Evolutionary conservation across 2,797 vertebrate genomes (phyloP), one percentile per base, ranked within the genome.

Genomic region (Knipowitschia caucasica): DNA sequence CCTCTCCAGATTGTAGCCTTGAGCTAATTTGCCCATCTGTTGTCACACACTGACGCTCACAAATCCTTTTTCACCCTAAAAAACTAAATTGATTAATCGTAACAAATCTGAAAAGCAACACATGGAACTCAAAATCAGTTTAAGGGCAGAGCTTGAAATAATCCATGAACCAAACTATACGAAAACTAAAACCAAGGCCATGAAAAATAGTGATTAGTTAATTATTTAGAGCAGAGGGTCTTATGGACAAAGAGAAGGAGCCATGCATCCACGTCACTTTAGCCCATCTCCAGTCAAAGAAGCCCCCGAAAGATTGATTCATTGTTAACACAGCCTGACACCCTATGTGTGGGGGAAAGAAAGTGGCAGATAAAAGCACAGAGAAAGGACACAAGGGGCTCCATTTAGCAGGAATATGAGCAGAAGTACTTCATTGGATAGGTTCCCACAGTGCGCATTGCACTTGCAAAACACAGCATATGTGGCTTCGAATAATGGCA

Each of bases 261-360:
- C 82, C 59, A 73, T 62, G 82, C 80, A 87, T 79, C 75, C 78
- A 82, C 79, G 85, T 86, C 83, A 83, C 83, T 87, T 84, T 86
- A 78, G 77, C 89, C 89, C 89, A 90, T 89, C 88, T 88, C 87
- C 86, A 88, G 89, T 90, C 88, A 92, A 91, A 90, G 88, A 89
- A 86, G 81, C 78, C 83, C 85, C 80, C 84, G 77, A 83, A 91
- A 90, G 89, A 91, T 90, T 90, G 89, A 92, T 90, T 92, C 86
- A 92, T 90, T 90, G 89, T 91, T 91, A 92, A 92, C 85, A 66
- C 84, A 82, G 87, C 82, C 88, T 90, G 89, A 91, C 89, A 89
- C 87, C 83, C 84, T 78, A 83, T 83, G 87, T 84, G 86, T 86
- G 81, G 65, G 86, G 82, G 83, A 82, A 84, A 83, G 78, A 88